Base-by-base conservation (phyloP, 1,140 invertebrate genomes). In the Penaeus vannamei region DNA sequence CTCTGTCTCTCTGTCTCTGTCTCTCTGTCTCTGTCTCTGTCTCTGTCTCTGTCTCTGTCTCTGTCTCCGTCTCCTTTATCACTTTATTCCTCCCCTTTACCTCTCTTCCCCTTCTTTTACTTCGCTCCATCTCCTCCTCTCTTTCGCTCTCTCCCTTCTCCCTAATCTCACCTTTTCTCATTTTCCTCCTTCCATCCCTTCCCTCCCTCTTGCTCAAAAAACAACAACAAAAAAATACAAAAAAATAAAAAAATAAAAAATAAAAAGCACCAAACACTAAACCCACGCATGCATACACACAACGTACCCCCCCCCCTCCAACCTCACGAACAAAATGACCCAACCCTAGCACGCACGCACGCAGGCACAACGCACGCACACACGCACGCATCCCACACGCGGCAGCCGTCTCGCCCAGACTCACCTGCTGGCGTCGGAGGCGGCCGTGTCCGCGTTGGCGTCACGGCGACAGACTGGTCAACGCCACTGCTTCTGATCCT, bases 351-450 rank as follows among this genome's bases (percentile, higher is more conserved):
- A 10, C 76, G 36, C 76, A 79, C 76, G 36, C 76, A 36, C 76
- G 36, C 76, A 36, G 26, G 42, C 77, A 80, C 81, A 14, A 76
- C 36, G 46, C 81, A 81, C 46, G 26, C 79, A 46, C 32, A 36
- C 32, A 59, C 46, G 53, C 80, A 82, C 80, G 17, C 53, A 17
- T 0, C 53, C 36, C 46, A 81, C 80, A 82, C 82, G n/a, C 46
- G 23, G 59, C n/a, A 42, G 61, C 61, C 82, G 10, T n/a, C 36
- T 17, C 17, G 12, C 53, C 8, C 10, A 53, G 53, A 53, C 53
- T 53, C 53, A 53, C 53, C 53, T 53, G 53, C 17, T 53, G 53
- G 53, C 53, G 53, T 14, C 53, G 53, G 53, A 10, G 10, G 53
- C 53, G 53, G 10, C 14, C 53, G 17, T n/a, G 17, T 8, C 10